Evolutionary conservation across 2,888 invertebrate genomes (phyloP), one percentile per base, ranked within the genome.

Genomic region (Eupithecia subfuscata): DNA sequence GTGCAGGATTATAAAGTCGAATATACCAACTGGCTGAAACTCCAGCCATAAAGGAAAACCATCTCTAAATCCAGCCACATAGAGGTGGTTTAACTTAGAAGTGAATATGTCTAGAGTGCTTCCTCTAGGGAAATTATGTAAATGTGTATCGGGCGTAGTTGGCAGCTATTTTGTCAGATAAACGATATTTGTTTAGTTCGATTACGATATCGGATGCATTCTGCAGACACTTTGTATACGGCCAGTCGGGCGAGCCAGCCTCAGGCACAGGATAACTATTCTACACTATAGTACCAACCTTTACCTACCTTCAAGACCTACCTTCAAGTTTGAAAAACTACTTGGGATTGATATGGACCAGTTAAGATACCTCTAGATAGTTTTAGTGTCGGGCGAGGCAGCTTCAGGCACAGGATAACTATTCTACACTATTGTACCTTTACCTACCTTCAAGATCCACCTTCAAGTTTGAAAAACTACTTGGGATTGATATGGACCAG

Each of bases 121-220:
- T 83, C 82, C 89, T 84, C 89, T 74, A 77, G 89, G 89, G 89
- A 89, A 89, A 89, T 89, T 89, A 89, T 88, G 87, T 83, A 86
- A 88, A 88, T 87, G 84, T 84, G 84, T 86, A 87, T 83, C 82
- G 84, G 76, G 79, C 77, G 83, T 85, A 86, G 84, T 88, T 88
- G 87, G 86, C 87, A 88, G 87, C 84, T 84, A 89, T 89, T 89
- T 87, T 86, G 88, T 84, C 84, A 86, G 86, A 87, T 86, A 88
- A 89, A 87, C 84, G 88, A 81, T 87, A 87, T 87, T 88, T 86
- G 87, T 87, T 83, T 83, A 77, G 84, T 86, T 85, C 83, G 83
- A 85, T 86, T 87, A 83, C 78, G 82, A 80, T 77, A 76, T 79
- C 74, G 70, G 78, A 70, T 78, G 69, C 74, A 67, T 67, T 37